These are phyloP conservation scores for Cotesia vestalis DNA, from an alignment of 1,140 invertebrate genomes.

Conservation along the genomic window DNA sequence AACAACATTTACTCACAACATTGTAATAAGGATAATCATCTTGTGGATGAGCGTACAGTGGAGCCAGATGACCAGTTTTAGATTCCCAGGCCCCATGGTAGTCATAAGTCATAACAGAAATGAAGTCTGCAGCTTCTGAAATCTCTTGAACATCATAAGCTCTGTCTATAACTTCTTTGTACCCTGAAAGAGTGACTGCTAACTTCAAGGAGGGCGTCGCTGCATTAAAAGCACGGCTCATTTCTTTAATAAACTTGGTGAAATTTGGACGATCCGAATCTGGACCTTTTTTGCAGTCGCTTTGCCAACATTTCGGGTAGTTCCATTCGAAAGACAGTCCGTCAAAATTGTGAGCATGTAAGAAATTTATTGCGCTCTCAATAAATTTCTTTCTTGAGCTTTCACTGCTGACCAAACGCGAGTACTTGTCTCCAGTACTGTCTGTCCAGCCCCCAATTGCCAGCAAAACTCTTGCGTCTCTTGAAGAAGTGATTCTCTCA, in stretches of 20 bases:
- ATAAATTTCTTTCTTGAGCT: constrained; percentile 75
- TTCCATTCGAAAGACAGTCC: constrained; percentile 91
- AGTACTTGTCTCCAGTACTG: constrained; percentile 85
- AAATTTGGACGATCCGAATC: constrained; percentile 81
- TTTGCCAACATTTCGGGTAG: constrained; percentile 92
- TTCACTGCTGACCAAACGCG: constrained; percentile 74
- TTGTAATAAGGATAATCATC: constrained; percentile 81
- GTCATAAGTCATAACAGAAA: constrained; percentile 90
- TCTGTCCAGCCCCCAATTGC: constrained; percentile 92
- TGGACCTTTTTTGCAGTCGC: constrained; percentile 83
- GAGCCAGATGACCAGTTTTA: constrained; percentile 83
- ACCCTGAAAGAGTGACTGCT: constrained; percentile 87
- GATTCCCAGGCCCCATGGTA: constrained; percentile 89
- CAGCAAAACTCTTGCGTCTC: constrained; percentile 75
- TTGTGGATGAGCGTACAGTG: constrained; percentile 71
- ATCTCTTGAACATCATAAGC: constrained; percentile 82
- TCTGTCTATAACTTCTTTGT: constrained; percentile 85
- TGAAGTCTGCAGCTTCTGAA: constrained; percentile 78
- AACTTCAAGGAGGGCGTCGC: constrained; percentile 74
- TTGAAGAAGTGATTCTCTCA: constrained; percentile 71
- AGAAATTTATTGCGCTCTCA: constrained; percentile 72
- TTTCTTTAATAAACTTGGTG: constrained; percentile 79
- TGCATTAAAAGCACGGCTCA: constrained; percentile 78
- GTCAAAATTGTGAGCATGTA: constrained; percentile 78
- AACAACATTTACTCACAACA: constrained; percentile 68